These are phyloP conservation scores for Syrmaticus mikado DNA, from an alignment of 2,113 vertebrate species.

Conservation along the genomic window DNA sequence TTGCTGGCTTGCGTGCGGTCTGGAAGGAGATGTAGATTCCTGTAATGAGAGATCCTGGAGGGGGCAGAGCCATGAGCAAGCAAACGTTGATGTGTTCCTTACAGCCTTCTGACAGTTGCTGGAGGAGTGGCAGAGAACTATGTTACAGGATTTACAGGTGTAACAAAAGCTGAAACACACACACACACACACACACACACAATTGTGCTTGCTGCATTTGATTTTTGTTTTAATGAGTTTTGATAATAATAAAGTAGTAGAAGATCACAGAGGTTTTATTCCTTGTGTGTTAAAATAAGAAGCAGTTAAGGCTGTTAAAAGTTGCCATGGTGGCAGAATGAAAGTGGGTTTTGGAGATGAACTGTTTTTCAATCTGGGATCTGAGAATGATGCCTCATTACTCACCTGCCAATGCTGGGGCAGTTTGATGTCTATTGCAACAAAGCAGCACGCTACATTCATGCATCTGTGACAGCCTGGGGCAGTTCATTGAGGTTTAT, in stretches of 20 bases:
- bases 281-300: slow-evolving; percentile 19
- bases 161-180: not conserved
- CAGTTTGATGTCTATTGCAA: fast-evolving
- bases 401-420: not conserved
- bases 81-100: not conserved
- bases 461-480: not conserved
- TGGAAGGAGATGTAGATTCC: not conserved
- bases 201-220: not conserved
- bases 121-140: not conserved
- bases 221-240: not conserved
- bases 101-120: not conserved
- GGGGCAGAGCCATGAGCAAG: not conserved
- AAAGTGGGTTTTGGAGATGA: not conserved
- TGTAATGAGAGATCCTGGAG: not conserved
- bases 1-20: not conserved
- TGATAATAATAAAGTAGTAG: not conserved
- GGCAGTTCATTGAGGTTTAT: not conserved
- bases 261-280: slow-evolving; percentile 4
- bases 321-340: slow-evolving; percentile 37
- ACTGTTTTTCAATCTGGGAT: not conserved
- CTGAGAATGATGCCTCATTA: not conserved
- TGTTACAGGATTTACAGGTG: not conserved
- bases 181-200: fast-evolving
- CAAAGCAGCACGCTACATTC: not conserved
- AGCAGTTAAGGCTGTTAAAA: slow-evolving; percentile 35